phyloP scores from a whole-genome alignment of 2,888 invertebrate species.

The Stramonita haemastoma region DNA sequence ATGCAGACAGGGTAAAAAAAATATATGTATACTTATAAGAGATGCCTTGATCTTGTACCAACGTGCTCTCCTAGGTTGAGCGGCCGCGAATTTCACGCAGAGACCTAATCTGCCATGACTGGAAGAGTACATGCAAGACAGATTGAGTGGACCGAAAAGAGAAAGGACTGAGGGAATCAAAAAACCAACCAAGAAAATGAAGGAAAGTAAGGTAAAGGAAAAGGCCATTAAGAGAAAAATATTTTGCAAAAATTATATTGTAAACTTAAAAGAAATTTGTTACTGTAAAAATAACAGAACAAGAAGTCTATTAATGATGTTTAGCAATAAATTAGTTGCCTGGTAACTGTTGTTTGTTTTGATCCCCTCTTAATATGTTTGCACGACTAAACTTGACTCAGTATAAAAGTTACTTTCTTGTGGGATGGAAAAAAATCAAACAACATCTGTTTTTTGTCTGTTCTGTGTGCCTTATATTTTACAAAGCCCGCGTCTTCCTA shows the following conservation, averaged over 20 bases:
- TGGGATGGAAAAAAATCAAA: neutral
- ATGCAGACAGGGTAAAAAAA: no score
- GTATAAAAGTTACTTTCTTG: neutral
- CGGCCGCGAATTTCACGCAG: no score
- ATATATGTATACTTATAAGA: neutral
- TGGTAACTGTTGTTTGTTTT: neutral
- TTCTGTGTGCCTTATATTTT: neutral
- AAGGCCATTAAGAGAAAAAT: no score
- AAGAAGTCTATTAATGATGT: neutral
- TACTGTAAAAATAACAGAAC: neutral
- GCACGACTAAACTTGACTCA: neutral
- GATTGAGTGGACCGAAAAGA: no score
- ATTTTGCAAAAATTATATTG: no score
- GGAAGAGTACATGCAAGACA: no score
- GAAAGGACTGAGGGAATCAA: no score
- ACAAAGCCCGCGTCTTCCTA: conserved; percentile 39
- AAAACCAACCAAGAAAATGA: no score
- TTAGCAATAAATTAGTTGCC: neutral
- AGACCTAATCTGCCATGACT: no score
- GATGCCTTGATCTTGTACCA: neutral
- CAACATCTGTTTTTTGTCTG: neutral
- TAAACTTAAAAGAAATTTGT: neutral
- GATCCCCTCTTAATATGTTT: neutral
- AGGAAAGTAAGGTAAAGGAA: no score
- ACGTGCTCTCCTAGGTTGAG: neutral